Evolutionary conservation across 2,888 invertebrate genomes (phyloP).

Genomic region (Thymelicus sylvestris): DNA sequence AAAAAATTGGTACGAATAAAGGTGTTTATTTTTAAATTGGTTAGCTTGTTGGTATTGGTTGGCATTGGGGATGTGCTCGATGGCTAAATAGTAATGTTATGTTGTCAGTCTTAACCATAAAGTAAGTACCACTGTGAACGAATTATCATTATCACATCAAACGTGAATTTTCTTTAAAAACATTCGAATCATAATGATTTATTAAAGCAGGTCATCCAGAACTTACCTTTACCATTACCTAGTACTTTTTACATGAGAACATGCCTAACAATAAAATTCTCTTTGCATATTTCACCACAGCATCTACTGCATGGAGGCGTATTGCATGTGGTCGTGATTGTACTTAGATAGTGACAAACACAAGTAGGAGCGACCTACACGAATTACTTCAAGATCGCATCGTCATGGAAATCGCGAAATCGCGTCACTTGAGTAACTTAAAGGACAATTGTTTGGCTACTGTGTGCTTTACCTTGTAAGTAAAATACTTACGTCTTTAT

Average conservation of each 20-base stretch:
- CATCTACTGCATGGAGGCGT: slow-evolving; percentile 19
- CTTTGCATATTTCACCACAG: slow-evolving; percentile 20
- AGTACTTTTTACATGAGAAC: too few relatives aligned
- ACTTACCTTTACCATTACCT: too few relatives aligned
- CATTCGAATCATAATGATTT: too few relatives aligned
- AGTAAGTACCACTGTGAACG: too few relatives aligned
- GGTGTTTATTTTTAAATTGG: too few relatives aligned
- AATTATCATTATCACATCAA: too few relatives aligned
- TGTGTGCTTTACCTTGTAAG: background rate
- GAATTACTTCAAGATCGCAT: slow-evolving; percentile 29
- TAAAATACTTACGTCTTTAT: background rate
- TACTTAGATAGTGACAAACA: slow-evolving; percentile 13
- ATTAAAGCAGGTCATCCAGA: too few relatives aligned
- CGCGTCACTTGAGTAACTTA: slow-evolving; percentile 13
- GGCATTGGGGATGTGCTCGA: too few relatives aligned
- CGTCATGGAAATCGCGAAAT: slow-evolving; percentile 25
- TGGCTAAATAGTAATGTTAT: too few relatives aligned
- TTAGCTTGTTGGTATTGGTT: too few relatives aligned
- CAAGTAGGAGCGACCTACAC: slow-evolving; percentile 28
- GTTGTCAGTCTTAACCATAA: too few relatives aligned
- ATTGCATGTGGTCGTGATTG: slow-evolving; percentile 30
- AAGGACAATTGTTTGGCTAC: slow-evolving; percentile 25
- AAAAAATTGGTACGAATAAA: background rate
- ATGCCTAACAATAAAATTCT: background rate
- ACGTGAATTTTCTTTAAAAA: too few relatives aligned